A percentile compares a stretch with the other conserved stretches of the same genome.
phyloP scores from a whole-genome alignment of 2,888 invertebrate genomes.

The Smittia aterrima region DNA sequence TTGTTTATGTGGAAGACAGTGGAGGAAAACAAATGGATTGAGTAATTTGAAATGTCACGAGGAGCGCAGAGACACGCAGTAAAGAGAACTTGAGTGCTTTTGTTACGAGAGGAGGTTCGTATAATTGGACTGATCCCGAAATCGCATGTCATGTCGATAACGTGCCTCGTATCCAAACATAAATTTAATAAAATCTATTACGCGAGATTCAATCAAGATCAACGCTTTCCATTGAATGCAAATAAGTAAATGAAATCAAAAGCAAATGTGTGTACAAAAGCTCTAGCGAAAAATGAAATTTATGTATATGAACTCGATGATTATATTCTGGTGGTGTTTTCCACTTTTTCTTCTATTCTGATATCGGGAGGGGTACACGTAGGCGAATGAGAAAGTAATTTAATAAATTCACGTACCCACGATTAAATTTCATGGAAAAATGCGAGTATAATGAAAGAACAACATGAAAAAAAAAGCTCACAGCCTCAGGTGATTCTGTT shows the following conservation, averaged over 20 bases:
- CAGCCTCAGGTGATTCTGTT: slow-evolving; percentile 23
- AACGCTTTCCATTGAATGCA: background rate
- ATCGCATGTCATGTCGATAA: background rate
- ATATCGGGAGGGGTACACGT: background rate
- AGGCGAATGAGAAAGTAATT: slow-evolving; percentile 19
- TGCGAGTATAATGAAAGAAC: slow-evolving; percentile 32
- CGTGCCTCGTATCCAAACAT: background rate
- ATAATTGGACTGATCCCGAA: background rate
- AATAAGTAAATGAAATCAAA: background rate
- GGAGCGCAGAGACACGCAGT: background rate
- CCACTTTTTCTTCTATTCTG: too few relatives aligned
- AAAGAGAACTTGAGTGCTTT: too few relatives aligned
- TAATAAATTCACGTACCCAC: slow-evolving; percentile 27
- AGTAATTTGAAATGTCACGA: slow-evolving; percentile 8
- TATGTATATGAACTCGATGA: too few relatives aligned
- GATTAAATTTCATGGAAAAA: slow-evolving; percentile 35
- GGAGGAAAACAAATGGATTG: background rate
- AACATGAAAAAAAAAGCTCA: slow-evolving; percentile 18
- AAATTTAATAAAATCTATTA: background rate
- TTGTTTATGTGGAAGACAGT: too few relatives aligned
- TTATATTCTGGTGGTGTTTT: too few relatives aligned
- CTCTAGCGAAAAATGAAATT: too few relatives aligned
- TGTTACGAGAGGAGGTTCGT: background rate
- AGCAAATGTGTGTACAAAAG: background rate
- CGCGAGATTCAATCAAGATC: background rate